phyloP scores from a whole-genome alignment of 2,888 invertebrate species.

The Belgica antarctica region DNA sequence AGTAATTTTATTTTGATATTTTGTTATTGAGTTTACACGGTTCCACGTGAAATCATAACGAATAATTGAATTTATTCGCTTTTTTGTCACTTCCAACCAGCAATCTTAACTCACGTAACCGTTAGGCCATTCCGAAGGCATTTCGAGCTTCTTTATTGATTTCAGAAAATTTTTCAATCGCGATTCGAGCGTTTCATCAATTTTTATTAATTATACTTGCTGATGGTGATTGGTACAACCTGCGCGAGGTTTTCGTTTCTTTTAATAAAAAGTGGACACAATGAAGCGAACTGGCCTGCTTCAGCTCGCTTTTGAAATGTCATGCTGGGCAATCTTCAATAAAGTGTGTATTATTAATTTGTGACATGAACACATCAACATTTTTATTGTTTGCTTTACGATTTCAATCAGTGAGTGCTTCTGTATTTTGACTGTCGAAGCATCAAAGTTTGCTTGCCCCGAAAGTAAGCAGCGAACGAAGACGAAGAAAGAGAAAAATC shows the following conservation, averaged over 20 bases:
- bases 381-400: conserved; percentile 6
- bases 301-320: conserved; percentile 34
- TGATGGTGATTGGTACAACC: not conserved
- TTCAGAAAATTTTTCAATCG: conserved; percentile 3
- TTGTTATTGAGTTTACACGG: too few species aligned
- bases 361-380: conserved; percentile 43
- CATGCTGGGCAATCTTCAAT: conserved; percentile 37
- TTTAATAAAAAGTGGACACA: not conserved
- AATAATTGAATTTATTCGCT: too few species aligned
- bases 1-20: too few species aligned
- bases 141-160: too few species aligned
- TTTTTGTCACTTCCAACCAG: too few species aligned
- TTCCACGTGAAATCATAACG: too few species aligned
- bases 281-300: not conserved
- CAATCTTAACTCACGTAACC: too few species aligned
- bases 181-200: conserved; percentile 3
- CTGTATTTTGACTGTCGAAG: conserved; percentile 39
- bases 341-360: conserved; percentile 37
- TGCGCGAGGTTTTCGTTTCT: not conserved
- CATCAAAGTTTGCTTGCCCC: not conserved
- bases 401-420: conserved; percentile 31
- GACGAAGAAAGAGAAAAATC: not conserved
- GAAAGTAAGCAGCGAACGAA: not conserved
- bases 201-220: not conserved
- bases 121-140: too few species aligned